Conservation (phyloP, 2,797 vertebrate species). For the Bradypus variegatus region DNA sequence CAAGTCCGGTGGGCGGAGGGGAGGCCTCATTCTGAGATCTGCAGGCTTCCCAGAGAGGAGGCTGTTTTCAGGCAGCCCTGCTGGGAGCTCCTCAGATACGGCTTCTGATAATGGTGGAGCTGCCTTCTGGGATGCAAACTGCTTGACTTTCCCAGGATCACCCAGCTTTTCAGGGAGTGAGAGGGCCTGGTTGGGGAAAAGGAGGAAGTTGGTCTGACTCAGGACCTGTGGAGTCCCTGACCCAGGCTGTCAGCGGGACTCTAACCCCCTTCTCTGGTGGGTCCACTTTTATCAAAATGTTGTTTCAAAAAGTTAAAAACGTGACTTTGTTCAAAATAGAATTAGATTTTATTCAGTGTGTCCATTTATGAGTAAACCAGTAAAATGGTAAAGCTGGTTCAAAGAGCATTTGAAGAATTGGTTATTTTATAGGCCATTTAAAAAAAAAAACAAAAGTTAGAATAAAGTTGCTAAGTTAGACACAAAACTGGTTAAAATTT, state of each 20-base stretch:
- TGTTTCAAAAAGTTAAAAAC: background rate
- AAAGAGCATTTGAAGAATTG: background rate
- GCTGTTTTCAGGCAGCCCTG: background rate
- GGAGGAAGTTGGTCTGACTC: background rate
- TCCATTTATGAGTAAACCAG: background rate
- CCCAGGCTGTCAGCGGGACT: background rate
- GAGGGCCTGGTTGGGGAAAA: background rate
- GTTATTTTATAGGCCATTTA: background rate
- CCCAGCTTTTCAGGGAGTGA: background rate
- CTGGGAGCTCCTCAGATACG: fast-evolving
- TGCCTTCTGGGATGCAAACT: background rate
- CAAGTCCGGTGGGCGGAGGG: fast-evolving
- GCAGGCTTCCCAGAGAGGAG: background rate
- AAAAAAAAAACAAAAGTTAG: background rate
- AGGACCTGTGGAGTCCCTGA: background rate
- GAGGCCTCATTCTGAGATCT: background rate
- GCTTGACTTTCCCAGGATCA: background rate
- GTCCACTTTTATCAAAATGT: background rate
- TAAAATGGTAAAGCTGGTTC: background rate
- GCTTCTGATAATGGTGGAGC: background rate
- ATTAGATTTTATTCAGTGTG: background rate
- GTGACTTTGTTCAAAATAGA: background rate
- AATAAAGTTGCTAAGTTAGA: background rate
- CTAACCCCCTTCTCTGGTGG: background rate
- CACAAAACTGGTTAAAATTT: background rate